Evolutionary conservation across 2,797 vertebrate species (phyloP).

Genomic region (Sebastes variabilis): DNA sequence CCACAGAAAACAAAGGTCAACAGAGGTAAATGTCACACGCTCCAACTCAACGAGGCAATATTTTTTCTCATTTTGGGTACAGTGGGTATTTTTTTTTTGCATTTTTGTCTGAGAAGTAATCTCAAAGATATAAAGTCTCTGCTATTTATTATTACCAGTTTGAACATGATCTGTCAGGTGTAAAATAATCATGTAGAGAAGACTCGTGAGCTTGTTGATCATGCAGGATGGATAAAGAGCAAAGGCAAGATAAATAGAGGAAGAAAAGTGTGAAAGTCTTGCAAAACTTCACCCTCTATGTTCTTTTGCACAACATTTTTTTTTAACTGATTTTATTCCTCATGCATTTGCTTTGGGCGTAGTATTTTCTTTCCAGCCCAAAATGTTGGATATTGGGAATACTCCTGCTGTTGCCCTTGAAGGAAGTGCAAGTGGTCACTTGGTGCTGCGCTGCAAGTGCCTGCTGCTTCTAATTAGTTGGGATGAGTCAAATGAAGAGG

Average conservation of each 20-base stretch:
- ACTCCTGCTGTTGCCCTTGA: constrained; percentile 44
- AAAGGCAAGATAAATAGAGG: background rate
- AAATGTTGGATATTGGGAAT: constrained; percentile 3
- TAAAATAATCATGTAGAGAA: constrained; percentile 1
- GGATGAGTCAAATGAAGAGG: constrained; percentile 45
- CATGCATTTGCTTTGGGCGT: background rate
- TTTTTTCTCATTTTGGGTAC: constrained; percentile 21
- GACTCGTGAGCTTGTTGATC: background rate
- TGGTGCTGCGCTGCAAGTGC: constrained; percentile 23
- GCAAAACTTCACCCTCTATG: background rate
- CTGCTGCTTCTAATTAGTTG: constrained; percentile 50
- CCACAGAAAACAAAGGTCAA: constrained; percentile 38
- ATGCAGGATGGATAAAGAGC: background rate
- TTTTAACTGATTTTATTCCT: background rate
- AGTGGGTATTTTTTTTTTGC: background rate
- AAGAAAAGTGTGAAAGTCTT: background rate
- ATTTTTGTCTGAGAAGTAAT: constrained; percentile 3
- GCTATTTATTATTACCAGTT: constrained; percentile 8
- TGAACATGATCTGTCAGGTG: constrained; percentile 16
- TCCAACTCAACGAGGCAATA: background rate
- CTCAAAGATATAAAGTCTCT: background rate
- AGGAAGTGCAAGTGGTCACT: constrained; percentile 22
- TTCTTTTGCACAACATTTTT: background rate
- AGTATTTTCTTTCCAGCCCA: background rate
- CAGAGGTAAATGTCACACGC: constrained; percentile 41